Percentiles rank a stretch among this genome's conserved stretches.
Evolutionary conservation across 2,113 vertebrate genomes (phyloP).

Genomic region (Aegotheles bennettii): DNA sequence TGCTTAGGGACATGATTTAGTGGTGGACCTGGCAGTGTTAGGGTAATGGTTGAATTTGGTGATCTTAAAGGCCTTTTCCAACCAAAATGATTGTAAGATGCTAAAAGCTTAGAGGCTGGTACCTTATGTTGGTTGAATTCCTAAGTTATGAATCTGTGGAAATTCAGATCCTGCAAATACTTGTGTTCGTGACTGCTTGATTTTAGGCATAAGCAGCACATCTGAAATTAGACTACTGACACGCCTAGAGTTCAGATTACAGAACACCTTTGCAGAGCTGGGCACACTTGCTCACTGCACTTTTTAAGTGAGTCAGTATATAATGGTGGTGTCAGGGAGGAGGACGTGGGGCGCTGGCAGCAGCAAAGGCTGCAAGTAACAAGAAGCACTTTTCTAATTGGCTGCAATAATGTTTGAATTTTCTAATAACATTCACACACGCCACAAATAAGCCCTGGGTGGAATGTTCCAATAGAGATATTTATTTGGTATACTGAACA

Average conservation of each 20-base stretch:
- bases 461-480: slow-evolving; percentile 11
- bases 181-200: neutral
- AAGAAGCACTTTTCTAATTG: slow-evolving; percentile 40
- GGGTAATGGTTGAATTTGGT: too few relatives aligned
- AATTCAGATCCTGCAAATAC: neutral
- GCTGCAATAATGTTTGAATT: slow-evolving; percentile 35
- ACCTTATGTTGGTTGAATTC: neutral
- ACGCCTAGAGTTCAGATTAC: neutral
- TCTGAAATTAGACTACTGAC: neutral
- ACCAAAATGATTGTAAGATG: too few relatives aligned
- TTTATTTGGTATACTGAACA: slow-evolving; percentile 2
- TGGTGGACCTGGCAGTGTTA: too few relatives aligned
- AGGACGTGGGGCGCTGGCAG: neutral
- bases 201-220: neutral
- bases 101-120: neutral
- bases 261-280: neutral
- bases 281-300: neutral
- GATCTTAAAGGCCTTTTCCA: too few relatives aligned
- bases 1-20: too few relatives aligned
- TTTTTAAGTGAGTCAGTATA: neutral
- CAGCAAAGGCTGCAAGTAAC: neutral
- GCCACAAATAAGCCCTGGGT: slow-evolving; percentile 20
- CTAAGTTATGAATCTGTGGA: neutral
- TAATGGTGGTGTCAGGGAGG: neutral
- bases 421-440: neutral